phyloP scores from a whole-genome alignment of 2,888 invertebrate genomes.

The Colostygia pectinataria region DNA sequence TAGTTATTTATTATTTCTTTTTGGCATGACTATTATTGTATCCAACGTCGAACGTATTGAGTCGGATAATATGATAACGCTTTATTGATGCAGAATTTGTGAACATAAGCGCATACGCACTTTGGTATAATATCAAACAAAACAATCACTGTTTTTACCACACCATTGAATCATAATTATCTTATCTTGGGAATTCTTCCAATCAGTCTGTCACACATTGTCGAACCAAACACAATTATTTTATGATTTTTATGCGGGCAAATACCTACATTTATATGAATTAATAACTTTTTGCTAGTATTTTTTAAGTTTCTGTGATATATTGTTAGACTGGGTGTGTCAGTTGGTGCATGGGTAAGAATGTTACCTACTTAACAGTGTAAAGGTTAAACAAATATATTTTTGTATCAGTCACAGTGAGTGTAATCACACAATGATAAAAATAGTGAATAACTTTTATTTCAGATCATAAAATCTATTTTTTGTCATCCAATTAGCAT shows the following conservation, averaged over 20 bases:
- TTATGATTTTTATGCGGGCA: conserved; percentile 23
- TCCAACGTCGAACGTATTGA: no score
- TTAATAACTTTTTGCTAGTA: conserved; percentile 5
- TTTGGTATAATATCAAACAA: conserved; percentile 2
- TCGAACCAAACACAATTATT: conserved; percentile 8
- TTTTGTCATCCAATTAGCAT: no score
- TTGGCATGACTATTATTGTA: no score
- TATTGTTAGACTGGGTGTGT: conserved; percentile 5
- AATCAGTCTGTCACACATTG: conserved; percentile 27
- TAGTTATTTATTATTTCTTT: no score
- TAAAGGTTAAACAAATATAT: no score
- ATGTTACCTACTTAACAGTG: no score
- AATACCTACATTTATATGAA: conserved; percentile 1
- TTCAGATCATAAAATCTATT: no score
- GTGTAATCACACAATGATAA: no score
- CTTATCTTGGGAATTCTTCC: conserved; percentile 34
- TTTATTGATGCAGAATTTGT: no score
- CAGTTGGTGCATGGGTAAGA: background rate
- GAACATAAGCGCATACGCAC: background rate
- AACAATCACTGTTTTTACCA: conserved; percentile 18
- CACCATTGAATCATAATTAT: conserved; percentile 23
- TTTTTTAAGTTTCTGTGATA: background rate
- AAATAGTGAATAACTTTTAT: no score
- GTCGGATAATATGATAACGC: no score
- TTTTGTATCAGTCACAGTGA: no score